These are phyloP conservation scores for Caerostris extrusa DNA, from an alignment of 1,140 invertebrate genomes.

Conservation along the genomic window DNA sequence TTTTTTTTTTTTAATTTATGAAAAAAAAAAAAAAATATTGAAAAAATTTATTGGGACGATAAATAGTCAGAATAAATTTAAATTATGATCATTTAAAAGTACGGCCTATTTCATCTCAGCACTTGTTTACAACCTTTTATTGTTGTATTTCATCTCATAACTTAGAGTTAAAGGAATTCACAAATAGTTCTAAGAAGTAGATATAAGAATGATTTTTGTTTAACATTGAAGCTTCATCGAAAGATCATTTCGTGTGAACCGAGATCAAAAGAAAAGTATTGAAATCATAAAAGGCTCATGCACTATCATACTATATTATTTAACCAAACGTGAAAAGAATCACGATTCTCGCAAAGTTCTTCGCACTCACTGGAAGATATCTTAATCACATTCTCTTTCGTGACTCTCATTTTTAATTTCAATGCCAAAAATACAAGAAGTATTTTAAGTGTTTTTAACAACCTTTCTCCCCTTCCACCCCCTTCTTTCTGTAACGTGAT, in stretches of 20 bases:
- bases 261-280: slow-evolving; percentile 4
- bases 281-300: slow-evolving; percentile 1
- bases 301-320: slow-evolving; percentile 14
- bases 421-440: slow-evolving; percentile 14
- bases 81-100: neutral
- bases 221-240: neutral
- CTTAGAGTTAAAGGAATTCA: neutral
- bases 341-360: neutral
- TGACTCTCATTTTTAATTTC: slow-evolving; percentile 28
- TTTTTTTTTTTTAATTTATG: too few relatives aligned
- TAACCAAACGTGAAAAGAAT: slow-evolving; percentile 34
- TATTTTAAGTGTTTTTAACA: slow-evolving; percentile 30
- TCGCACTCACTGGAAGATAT: neutral
- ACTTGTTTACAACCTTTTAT: neutral
- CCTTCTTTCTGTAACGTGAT: neutral
- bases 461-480: neutral
- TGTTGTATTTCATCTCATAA: neutral
- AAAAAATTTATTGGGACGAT: too few relatives aligned
- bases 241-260: neutral
- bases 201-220: neutral
- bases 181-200: neutral
- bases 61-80: neutral
- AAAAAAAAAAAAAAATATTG: too few relatives aligned
- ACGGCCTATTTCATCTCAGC: neutral
- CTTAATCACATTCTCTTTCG: neutral